Base-by-base conservation (phyloP, 2,797 vertebrate genomes). In the Gephyroberyx darwinii region DNA sequence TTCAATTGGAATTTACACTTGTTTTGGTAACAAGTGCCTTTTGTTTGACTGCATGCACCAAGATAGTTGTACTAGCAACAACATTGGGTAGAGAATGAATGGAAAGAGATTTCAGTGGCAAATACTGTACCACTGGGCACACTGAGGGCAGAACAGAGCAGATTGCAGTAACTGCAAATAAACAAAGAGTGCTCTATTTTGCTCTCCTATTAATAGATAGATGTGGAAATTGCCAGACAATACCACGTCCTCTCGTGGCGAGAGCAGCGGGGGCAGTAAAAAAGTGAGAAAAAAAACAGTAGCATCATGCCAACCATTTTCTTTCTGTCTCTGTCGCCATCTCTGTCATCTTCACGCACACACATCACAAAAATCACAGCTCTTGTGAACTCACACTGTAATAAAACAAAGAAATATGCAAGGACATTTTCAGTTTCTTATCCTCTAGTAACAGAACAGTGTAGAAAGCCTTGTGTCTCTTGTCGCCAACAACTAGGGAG, bases 21-120 rank as follows among this genome's bases (percentile, higher is more conserved):
- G 14, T 69, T 79, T 75, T 65, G 30, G 35, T 53, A 55, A 74
- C 78, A 60, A 75, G 65, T 39, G 55, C 8, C 39, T 71, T 74
- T 50, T 1, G 13, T 67, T 39, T 37, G 20, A 65, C 39, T 58
- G 16, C 47, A 48, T 17, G 39, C 17, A 50, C 48, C 16, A 13
- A 55, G 17, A 70, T 43, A 37, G 19, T 14, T 58, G 33, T 35
- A 10, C 26, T 45, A 67, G 69, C 33, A 78, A 64, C 57, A 39
- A 71, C 83, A 80, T 19, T 51, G 48, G 20, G 30, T 45, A 45
- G 41, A 43, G 4, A 78, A 59, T 33, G 14, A 76, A 64, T 33
- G n/a, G 19, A 45, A 47, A 37, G 35, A 65, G 35, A 58, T 71
- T 81, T 66, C 55, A 65, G 57, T 54, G 71, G 26, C 54, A 72